Base-by-base conservation (phyloP, 2,797 vertebrate species). In the Spinus olivaceus region DNA sequence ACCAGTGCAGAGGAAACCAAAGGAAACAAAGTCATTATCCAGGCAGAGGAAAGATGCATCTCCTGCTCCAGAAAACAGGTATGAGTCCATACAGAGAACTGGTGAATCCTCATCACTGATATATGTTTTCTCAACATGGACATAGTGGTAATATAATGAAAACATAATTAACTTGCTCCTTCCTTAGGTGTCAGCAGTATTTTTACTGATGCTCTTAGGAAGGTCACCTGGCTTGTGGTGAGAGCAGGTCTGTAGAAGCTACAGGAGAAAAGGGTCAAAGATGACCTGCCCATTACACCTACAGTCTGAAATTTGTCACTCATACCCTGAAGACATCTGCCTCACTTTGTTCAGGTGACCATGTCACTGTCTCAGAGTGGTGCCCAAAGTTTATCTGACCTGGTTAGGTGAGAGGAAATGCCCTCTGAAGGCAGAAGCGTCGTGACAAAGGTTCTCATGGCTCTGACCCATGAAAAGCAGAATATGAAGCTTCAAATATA, bases 391-490 rank as follows among this genome's bases (percentile, higher is more conserved):
- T 63, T 32, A 71, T 19, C 15, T 53, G 57, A 53, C 33, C 28
- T 19, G 25, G 15, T 5, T 16, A 22, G 24, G 49, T 42, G 15
- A 70, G 19, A 3, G 2, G 14, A 53, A 63, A 46, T 15, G 12
- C 25, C 7, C 20, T 49, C 37, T 54, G 14, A 35, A 56, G 17
- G 30, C 30, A 56, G 71, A 50, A 78, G 8, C 3, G 6, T 6
- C 0, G 0, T 51, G 28, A 42, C n/a, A 51, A 54, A 74, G 12
- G 12, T 30, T 53, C 12, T 51, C 15, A 15, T 1, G 1, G 22
- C 39, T 66, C 28, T 44, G 25, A 35, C 8, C 12, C 35, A 39
- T 4, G 35, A 47, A n/a, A 51, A 51, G 2, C 1, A n/a, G 17
- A 57, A 11, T 21, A 56, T 3, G n/a, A 74, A 17, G 24, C n/a